Evolutionary conservation across 2,888 invertebrate species (phyloP).

Genomic region (Drosophila sordidula): DNA sequence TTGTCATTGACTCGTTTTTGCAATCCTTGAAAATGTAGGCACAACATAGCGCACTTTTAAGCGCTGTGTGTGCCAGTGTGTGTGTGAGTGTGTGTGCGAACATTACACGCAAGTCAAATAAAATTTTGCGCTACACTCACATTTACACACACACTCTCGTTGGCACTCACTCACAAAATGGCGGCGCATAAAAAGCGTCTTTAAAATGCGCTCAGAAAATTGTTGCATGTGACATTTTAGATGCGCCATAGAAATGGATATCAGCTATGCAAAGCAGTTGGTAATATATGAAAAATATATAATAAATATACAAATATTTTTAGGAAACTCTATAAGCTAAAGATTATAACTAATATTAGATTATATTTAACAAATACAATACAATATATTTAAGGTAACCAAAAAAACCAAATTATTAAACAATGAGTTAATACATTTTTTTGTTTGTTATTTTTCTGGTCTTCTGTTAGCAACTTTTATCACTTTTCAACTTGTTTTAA

Average conservation of each 20-base stretch:
- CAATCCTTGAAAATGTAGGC: constrained; percentile 59
- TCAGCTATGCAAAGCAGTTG: background rate
- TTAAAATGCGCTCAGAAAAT: constrained; percentile 76
- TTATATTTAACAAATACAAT: too few species aligned
- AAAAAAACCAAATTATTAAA: too few species aligned
- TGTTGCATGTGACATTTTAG: constrained; percentile 76
- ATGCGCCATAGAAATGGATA: background rate
- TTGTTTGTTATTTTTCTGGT: too few species aligned
- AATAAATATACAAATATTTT: background rate
- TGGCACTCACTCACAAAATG: constrained; percentile 70
- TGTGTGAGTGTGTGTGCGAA: constrained; percentile 42
- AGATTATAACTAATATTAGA: too few species aligned
- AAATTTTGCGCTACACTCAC: constrained; percentile 50
- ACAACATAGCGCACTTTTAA: constrained; percentile 36
- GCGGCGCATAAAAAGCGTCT: constrained; percentile 71
- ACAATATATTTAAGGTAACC: too few species aligned
- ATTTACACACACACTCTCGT: constrained; percentile 33
- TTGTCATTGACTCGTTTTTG: constrained; percentile 44
- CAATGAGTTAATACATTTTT: too few species aligned
- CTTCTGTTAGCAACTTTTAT: too few species aligned
- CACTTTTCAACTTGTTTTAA: too few species aligned
- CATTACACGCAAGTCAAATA: constrained; percentile 76
- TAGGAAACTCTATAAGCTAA: too few species aligned
- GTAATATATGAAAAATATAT: background rate
- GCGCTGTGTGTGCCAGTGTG: constrained; percentile 25